Base-by-base conservation (phyloP, 2,888 invertebrate species). In the Drosophila prostipennis region DNA sequence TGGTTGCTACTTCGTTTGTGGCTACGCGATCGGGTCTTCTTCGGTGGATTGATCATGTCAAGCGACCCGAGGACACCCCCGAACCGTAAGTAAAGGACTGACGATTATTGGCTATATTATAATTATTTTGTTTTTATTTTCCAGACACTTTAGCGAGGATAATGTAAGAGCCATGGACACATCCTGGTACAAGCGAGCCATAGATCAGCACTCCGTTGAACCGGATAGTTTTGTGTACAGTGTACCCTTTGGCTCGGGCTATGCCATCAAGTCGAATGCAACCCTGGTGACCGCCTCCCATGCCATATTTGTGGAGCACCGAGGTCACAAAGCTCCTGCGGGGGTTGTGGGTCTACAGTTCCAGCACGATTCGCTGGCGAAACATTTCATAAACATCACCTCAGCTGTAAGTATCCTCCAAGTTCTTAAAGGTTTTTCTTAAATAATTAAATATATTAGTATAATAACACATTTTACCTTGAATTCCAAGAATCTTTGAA, bases 291-390 rank as follows among this genome's bases (percentile, higher is more conserved):
- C 97, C 37, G 98, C 97, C n/a, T 97, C 97, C 0, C 97, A 97
- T 91, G 98, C 98, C 0, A 95, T 98, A 51, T 98, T 97, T 89
- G 95, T 97, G 23, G 96, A 97, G 88, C 95, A 95, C 69, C 94
- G 96, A 76, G 96, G 96, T 0, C 96, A 97, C 87, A 94, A 96
- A 79, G 97, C 97, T 0, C 96, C 97, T 0, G 97, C 96, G 0
- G 98, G 97, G 1, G 98, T 98, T 3, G 97, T 98, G n/a, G 98
- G 98, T 0, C 91, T 98, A 34, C 97, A 97, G 89, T 97, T 97
- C 91, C 96, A 96, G 78, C 95, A 98, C 89, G 95, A 96, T 6
- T 96, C 96, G 0, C 93, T 98, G 77, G 95, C 96, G 2, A 94
- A 95, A 54, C 96, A 96, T 91, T 98, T 98, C 90, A 94, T 96